Conservation (phyloP, 2,113 vertebrate genomes). For the Ardeotis arabs region DNA sequence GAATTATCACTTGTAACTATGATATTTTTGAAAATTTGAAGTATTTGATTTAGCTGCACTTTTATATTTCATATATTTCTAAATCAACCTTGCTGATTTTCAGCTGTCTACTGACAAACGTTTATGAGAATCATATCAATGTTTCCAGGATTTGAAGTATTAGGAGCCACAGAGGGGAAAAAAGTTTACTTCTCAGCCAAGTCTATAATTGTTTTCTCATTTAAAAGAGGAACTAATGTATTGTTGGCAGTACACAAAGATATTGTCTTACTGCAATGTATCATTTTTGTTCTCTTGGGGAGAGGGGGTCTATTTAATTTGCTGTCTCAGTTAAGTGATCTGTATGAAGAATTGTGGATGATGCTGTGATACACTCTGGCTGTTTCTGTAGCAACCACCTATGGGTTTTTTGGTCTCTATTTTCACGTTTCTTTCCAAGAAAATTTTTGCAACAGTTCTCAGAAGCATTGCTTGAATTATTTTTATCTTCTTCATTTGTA, state of each 20-base stretch:
- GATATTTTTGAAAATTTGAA: neutral
- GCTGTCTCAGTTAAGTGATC: conserved; percentile 10
- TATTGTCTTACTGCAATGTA: neutral
- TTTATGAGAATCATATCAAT: neutral
- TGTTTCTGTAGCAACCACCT: conserved; percentile 53
- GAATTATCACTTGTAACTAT: neutral
- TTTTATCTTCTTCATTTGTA: conserved; percentile 22
- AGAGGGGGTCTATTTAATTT: neutral
- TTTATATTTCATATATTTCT: neutral
- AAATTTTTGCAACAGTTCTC: neutral
- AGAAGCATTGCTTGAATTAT: neutral
- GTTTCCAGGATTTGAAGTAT: neutral
- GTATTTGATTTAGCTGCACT: neutral
- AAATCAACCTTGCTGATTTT: neutral
- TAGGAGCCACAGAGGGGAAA: neutral
- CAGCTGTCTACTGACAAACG: neutral
- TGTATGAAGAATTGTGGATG: neutral
- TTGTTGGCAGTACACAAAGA: neutral
- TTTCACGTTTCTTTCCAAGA: conserved; percentile 25
- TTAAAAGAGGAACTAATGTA: neutral
- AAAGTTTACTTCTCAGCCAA: neutral
- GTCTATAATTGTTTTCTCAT: conserved; percentile 19
- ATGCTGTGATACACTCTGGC: neutral
- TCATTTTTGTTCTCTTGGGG: neutral
- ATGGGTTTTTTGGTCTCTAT: neutral